phyloP scores from a whole-genome alignment of 1,140 invertebrate genomes.

The Myzus persicae region DNA sequence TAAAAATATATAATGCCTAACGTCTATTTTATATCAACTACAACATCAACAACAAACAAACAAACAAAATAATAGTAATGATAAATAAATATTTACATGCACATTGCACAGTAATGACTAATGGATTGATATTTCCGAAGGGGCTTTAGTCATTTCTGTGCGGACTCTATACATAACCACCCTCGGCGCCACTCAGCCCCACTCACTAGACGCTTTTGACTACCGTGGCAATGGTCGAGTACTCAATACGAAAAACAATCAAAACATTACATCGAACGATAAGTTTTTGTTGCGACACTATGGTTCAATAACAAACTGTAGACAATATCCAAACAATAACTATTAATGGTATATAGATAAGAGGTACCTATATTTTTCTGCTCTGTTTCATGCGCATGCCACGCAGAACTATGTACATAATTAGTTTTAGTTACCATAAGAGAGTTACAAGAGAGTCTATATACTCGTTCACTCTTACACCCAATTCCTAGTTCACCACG shows the following conservation, averaged over 20 bases:
- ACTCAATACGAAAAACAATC: slow-evolving; percentile 10
- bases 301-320: background rate
- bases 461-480: background rate
- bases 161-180: background rate
- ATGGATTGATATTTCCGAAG: background rate
- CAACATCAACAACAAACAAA: background rate
- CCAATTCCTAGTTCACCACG: background rate
- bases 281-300: background rate
- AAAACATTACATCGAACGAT: background rate
- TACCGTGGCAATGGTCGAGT: background rate
- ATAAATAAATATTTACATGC: background rate
- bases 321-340: background rate
- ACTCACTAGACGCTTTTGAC: background rate
- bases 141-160: background rate
- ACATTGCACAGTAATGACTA: background rate
- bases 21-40: background rate
- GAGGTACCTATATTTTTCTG: background rate
- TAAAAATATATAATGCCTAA: background rate
- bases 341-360: background rate
- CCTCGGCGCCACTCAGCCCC: background rate
- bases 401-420: background rate
- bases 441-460: background rate
- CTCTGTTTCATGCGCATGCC: background rate
- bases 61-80: background rate
- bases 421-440: background rate